These are phyloP conservation scores for Selene dorsalis DNA, from an alignment of 2,797 vertebrate species.

Conservation along the genomic window DNA sequence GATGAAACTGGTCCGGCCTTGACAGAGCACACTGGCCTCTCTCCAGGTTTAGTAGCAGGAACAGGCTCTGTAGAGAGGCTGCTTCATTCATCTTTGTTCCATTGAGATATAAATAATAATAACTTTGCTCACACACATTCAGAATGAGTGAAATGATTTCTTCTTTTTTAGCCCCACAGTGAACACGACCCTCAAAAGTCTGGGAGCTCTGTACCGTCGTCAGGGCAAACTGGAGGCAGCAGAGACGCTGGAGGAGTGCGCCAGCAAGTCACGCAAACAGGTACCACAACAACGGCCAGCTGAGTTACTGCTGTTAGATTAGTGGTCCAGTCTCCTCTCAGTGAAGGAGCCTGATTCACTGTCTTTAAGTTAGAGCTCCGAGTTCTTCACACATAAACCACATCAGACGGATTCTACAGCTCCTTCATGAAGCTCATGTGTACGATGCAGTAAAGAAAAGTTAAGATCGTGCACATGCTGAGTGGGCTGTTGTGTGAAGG, in stretches of 20 bases:
- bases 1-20: too few relatives aligned
- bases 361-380: constrained; percentile 8
- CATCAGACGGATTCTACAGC: constrained; percentile 20
- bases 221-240: constrained; percentile 93
- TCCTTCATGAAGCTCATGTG: constrained; percentile 23
- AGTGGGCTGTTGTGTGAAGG: not conserved
- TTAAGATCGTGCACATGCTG: not conserved
- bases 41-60: too few relatives aligned
- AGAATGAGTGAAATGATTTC: not conserved
- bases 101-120: not conserved
- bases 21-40: too few relatives aligned
- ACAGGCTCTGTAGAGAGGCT: too few relatives aligned
- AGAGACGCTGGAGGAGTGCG: constrained; percentile 91
- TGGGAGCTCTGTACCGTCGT: constrained; percentile 91
- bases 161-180: constrained; percentile 86
- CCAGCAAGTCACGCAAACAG: constrained; percentile 91
- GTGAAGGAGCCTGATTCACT: constrained; percentile 13
- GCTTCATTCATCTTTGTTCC: not conserved
- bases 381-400: constrained; percentile 35
- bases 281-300: constrained; percentile 56
- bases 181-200: constrained; percentile 90
- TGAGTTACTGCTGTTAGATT: constrained; percentile 42
- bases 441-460: constrained; percentile 5
- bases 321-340: not conserved
- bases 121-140: not conserved